phyloP scores from a whole-genome alignment of 2,797 vertebrate species.

The Semaprochilodus insignis region DNA sequence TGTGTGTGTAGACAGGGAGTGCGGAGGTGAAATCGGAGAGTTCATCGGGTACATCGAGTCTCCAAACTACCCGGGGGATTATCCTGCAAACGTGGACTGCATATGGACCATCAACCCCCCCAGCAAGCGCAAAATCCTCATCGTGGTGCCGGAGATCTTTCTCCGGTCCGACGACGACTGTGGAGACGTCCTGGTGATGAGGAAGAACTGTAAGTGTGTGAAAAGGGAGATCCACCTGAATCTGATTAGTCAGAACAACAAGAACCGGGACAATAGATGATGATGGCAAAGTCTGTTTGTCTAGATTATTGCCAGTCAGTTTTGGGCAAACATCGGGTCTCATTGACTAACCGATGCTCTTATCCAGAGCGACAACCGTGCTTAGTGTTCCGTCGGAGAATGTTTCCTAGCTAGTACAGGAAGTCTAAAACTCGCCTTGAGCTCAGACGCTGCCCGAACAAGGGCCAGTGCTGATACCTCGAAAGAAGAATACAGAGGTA shows the following conservation, averaged over 20 bases:
- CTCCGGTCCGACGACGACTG: constrained; percentile 97
- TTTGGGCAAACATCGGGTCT: no score
- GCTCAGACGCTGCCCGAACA: no score
- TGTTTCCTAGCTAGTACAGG: no score
- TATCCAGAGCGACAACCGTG: no score
- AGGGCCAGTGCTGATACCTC: no score
- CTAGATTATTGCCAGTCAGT: no score
- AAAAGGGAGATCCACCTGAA: background rate
- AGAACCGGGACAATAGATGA: no score
- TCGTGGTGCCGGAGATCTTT: constrained; percentile 98
- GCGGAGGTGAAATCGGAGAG: constrained; percentile 95
- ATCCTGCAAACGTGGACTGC: constrained; percentile 94
- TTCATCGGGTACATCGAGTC: constrained; percentile 98
- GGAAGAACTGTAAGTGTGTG: constrained; percentile 94
- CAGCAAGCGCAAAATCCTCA: constrained; percentile 96
- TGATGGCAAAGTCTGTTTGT: no score
- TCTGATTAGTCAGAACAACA: background rate
- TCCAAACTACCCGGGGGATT: constrained; percentile 97
- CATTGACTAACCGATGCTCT: no score
- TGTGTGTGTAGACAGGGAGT: constrained; percentile 86
- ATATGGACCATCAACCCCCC: constrained; percentile 98
- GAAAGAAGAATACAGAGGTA: no score
- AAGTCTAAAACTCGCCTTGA: no score
- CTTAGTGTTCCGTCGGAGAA: no score
- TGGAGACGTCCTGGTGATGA: constrained; percentile 97